These are phyloP conservation scores for Muschampia plurimacula DNA, from an alignment of 2,888 invertebrate species.

Conservation along the genomic window DNA sequence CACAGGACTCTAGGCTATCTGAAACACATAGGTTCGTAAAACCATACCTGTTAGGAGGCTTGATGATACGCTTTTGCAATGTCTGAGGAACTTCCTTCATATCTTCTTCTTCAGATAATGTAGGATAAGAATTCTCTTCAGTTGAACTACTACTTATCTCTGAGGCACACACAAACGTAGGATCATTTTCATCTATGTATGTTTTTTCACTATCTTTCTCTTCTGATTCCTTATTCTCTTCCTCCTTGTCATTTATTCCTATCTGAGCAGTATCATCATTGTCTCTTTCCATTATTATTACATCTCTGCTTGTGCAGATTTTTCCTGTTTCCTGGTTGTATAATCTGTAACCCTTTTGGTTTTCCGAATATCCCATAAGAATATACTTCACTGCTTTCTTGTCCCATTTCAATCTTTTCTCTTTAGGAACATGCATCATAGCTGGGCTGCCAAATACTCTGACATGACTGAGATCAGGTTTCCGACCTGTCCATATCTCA, in stretches of 20 bases:
- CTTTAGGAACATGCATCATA: constrained; percentile 46
- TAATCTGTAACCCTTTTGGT: constrained; percentile 44
- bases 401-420: constrained; percentile 42
- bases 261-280: background rate
- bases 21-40: constrained; percentile 27
- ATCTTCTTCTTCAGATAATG: constrained; percentile 17
- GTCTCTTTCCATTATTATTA: constrained; percentile 39
- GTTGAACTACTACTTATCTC: background rate
- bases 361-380: constrained; percentile 18
- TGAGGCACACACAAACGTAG: constrained; percentile 11
- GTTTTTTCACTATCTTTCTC: background rate
- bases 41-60: constrained; percentile 33
- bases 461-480: constrained; percentile 44
- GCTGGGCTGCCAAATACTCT: constrained; percentile 32
- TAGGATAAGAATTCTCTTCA: constrained; percentile 11
- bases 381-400: constrained; percentile 37
- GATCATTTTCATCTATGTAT: constrained; percentile 8
- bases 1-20: constrained; percentile 15
- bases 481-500: constrained; percentile 25
- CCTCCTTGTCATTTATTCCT: constrained; percentile 12
- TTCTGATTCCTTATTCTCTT: constrained; percentile 7
- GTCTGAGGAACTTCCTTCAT: constrained; percentile 1
- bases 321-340: constrained; percentile 39
- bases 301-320: constrained; percentile 43
- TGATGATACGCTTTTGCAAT: constrained; percentile 15